Base-by-base conservation (phyloP, 2,797 vertebrate genomes). In the Sternarchorhynchus goeldii region DNA sequence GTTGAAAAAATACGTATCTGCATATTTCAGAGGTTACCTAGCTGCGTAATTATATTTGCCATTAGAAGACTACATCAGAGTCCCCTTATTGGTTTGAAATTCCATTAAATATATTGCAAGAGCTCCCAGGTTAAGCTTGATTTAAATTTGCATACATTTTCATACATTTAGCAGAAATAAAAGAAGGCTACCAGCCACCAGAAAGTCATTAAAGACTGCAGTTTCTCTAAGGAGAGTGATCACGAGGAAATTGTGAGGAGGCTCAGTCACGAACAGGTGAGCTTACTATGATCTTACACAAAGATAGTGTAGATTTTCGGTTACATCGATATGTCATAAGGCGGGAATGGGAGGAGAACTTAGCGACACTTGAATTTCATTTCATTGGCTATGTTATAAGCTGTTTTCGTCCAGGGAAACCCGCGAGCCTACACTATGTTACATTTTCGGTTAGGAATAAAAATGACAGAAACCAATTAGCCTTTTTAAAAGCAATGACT, bases 131-230 rank as follows among this genome's bases (percentile, higher is more conserved):
- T 97, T 97, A 96, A 96, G 95, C 95, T 96, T 96, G 95, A 97
- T 96, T 98, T 96, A 96, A 96, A 98, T 98, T 97, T 96, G 96
- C 96, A 98, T 98, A 97, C 95, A 98, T 98, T 98, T 97, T 98
- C 96, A 97, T 98, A 96, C 94, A 96, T 97, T 98, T 96, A 96
- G 95, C 92, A 96, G 95, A 96, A 98, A 97, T 96, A 97, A 98
- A 98, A 96, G 95, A 96, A 95, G 95, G 92, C 94, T 93, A 90
- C 94, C 94, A 93, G 94, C 94, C 93, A 94, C 92, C 93, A 94
- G 93, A 94, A 96, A 96, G 94, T 95, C 95, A 96, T 96, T 96
- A 95, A 94, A 90, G 93, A 94, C 91, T 92, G 91, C 91, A 94
- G 92, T 93, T 92, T 94, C 91, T 89, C 91, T 84, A 89, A 88